These are phyloP conservation scores for Amiota minor DNA, from an alignment of 2,888 invertebrate species.

Conservation along the genomic window DNA sequence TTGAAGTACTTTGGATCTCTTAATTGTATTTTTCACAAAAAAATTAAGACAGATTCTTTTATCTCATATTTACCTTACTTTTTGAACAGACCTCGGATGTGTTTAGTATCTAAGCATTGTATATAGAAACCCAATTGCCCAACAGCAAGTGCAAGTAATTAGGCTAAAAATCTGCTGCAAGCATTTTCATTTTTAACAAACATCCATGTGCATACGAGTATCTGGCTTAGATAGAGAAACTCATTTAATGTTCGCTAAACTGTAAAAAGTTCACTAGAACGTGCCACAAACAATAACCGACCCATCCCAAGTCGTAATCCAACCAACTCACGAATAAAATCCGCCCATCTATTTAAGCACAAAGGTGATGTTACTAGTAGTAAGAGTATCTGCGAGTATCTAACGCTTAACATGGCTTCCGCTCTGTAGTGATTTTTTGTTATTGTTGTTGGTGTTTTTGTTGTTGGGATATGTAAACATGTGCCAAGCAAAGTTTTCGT, in stretches of 20 bases:
- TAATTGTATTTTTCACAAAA: no score
- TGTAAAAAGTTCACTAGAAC: background rate
- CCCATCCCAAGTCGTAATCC: background rate
- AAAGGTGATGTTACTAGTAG: no score
- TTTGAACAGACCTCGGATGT: no score
- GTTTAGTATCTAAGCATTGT: no score
- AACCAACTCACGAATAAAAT: background rate
- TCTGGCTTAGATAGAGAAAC: background rate
- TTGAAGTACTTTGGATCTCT: no score
- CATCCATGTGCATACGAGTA: background rate
- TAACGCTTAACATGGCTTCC: background rate
- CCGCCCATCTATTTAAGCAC: no score
- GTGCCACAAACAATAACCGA: background rate
- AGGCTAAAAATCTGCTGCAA: slow-evolving; percentile 4
- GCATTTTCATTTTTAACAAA: slow-evolving; percentile 5
- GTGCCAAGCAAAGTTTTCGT: slow-evolving; percentile 4
- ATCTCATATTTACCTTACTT: no score
- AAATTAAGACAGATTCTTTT: no score
- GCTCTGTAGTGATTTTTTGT: background rate
- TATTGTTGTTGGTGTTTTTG: no score
- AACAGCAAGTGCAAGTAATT: slow-evolving; percentile 14
- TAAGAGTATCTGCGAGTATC: no score
- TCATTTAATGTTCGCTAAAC: background rate
- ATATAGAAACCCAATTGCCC: background rate
- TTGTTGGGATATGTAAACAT: background rate